Conservation (phyloP, 92 coral and sea anemone genomes). For the Blastomussa wellsi region DNA sequence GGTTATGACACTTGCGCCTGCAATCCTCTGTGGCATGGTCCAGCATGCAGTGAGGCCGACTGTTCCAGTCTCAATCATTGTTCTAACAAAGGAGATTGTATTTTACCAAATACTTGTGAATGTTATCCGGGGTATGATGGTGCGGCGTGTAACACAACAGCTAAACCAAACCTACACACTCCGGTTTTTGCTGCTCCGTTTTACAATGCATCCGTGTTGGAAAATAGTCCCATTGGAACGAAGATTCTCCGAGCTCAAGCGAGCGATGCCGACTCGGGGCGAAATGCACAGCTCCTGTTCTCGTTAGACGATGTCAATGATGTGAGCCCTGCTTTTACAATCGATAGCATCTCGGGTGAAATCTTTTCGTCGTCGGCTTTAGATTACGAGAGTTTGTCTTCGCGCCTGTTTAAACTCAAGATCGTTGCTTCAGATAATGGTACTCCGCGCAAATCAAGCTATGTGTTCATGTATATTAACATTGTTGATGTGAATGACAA, state of each 20-base stretch:
- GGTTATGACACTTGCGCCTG: constrained; percentile 63
- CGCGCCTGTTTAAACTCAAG: constrained; percentile 22
- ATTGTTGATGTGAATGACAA: constrained; percentile 65
- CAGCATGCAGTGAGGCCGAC: constrained; percentile 73
- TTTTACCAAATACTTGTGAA: constrained; percentile 62
- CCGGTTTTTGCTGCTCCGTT: constrained; percentile 49
- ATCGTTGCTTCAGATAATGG: constrained; percentile 71
- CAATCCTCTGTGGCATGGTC: constrained; percentile 60
- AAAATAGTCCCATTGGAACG: constrained; percentile 55
- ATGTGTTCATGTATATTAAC: constrained; percentile 20
- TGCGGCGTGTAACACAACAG: constrained; percentile 46
- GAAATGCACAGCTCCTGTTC: constrained; percentile 63
- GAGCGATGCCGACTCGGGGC: constrained; percentile 69
- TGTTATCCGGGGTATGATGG: constrained; percentile 78
- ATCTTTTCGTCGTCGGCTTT: constrained; percentile 37
- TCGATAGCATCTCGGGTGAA: constrained; percentile 63
- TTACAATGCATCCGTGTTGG: constrained; percentile 64
- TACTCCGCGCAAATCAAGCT: constrained; percentile 45
- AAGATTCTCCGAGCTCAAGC: constrained; percentile 57
- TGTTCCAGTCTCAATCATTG: constrained; percentile 67
- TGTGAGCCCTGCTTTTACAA: constrained; percentile 39
- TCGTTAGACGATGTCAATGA: constrained; percentile 24
- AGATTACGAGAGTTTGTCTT: constrained; percentile 54
- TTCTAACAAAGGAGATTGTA: constrained; percentile 69
- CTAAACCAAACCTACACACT: constrained; percentile 56